Percentiles rank a stretch among this genome's conserved stretches.
Evolutionary conservation across 2,797 vertebrate species (phyloP).

Genomic region (Hyperoplus immaculatus): DNA sequence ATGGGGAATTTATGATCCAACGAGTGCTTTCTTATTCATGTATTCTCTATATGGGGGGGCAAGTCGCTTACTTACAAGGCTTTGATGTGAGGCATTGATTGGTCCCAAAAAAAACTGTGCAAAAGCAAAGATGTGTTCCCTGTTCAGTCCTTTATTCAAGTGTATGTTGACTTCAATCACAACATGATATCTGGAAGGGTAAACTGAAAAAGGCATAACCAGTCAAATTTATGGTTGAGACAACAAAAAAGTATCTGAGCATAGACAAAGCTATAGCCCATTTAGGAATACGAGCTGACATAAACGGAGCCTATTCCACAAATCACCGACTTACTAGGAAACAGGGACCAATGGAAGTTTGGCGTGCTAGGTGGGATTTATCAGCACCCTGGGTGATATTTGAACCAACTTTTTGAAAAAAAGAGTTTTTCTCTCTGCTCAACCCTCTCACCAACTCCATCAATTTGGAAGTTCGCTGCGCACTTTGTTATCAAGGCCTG

Average conservation of each 20-base stretch:
- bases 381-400: constrained; percentile 47
- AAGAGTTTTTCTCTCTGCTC: constrained; percentile 41
- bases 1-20: constrained; percentile 35
- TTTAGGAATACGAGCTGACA: constrained; percentile 46
- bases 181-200: constrained; percentile 35
- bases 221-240: constrained; percentile 48
- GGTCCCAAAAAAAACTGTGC: constrained; percentile 3
- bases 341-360: constrained; percentile 41
- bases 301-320: constrained; percentile 43
- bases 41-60: constrained; percentile 16
- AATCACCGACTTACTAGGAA: constrained; percentile 55
- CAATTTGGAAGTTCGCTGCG: constrained; percentile 54
- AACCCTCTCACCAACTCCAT: constrained; percentile 20
- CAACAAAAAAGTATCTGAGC: constrained; percentile 39
- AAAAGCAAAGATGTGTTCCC: not conserved
- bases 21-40: constrained; percentile 28
- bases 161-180: constrained; percentile 25
- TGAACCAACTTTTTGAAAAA: constrained; percentile 55
- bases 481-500: constrained; percentile 64
- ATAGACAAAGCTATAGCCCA: constrained; percentile 40
- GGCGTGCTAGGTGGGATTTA: constrained; percentile 48
- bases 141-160: constrained; percentile 4
- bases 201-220: constrained; percentile 32
- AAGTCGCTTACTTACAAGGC: constrained; percentile 5
- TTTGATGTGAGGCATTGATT: constrained; percentile 11